Base-by-base conservation (phyloP, 2,113 vertebrate genomes). In the Saccopteryx leptura region DNA sequence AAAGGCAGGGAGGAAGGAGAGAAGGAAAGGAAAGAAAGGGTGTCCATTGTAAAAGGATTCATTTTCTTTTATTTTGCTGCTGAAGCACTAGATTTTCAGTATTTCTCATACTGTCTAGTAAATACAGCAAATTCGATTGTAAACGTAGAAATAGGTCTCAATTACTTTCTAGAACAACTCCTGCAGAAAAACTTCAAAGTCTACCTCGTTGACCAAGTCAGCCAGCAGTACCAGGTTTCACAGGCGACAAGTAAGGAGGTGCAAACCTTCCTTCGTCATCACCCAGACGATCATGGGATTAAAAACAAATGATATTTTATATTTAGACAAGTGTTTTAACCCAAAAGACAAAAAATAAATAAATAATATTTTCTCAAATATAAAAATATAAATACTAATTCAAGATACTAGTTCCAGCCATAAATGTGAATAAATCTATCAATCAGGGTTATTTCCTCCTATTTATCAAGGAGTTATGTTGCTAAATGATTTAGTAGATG, bases 321-420 rank as follows among this genome's bases (percentile, higher is more conserved):
- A 60, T 19, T 56, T 26, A 61, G 74, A 90, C 10, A 80, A 61
- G 4, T 21, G 1, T 54, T 80, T 88, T 52, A 39, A 33, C 7
- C 24, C 69, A 76, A 65, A 58, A 66, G 23, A 80, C 24, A 50
- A 60, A 89, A 5, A 80, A n/a, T n/a, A n/a, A 81, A 19, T 31
- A 21, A 79, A 74, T 58, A 33, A 50, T 60, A 82, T 50, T 97
- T 93, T 92, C 14, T 78, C 11, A 95, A 88, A 83, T 80, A 58
- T 31, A 46, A 60, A 90, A 81, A 8, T 33, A 66, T 52, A 78
- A 93, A 65, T 31, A 31, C 19, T 74, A 91, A 84, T 23, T 4
- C 1, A 94, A 78, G 21, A 87, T 19, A 74, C 52, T 39, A 31
- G 7, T 58, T 84, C 23, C 4, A 88, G 23, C 3, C 14, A 60